A percentile compares a stretch with the other conserved stretches of the same genome.
phyloP scores from a whole-genome alignment of 1,140 invertebrate genomes.

The Macrosteles quadrilineatus region DNA sequence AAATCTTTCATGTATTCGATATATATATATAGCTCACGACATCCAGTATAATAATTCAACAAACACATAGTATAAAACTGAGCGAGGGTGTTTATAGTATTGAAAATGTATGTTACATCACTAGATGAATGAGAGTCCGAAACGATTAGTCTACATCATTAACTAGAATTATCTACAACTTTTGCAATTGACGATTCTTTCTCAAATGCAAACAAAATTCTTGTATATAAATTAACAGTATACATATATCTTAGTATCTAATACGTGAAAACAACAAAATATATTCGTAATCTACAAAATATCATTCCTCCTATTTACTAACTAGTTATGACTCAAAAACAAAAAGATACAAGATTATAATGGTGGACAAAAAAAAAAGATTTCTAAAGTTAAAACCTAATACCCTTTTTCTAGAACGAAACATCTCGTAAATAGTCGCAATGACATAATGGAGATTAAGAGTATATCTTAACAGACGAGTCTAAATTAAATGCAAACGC shows the following conservation, averaged over 20 bases:
- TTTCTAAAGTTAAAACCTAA: not conserved
- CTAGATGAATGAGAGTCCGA: not conserved
- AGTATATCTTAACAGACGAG: not conserved
- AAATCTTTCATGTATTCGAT: constrained; percentile 23
- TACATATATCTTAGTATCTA: not conserved
- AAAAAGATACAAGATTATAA: not conserved
- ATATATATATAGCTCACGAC: constrained; percentile 17
- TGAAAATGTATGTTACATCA: constrained; percentile 5
- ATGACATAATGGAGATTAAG: no score
- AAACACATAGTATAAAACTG: constrained; percentile 29
- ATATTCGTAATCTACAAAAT: not conserved
- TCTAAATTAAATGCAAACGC: not conserved
- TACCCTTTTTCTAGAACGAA: not conserved
- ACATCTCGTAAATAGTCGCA: not conserved
- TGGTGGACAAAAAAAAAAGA: not conserved
- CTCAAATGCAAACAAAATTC: constrained; percentile 3
- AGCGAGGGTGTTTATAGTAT: constrained; percentile 22
- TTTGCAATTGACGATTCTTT: constrained; percentile 14
- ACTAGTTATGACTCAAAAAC: not conserved
- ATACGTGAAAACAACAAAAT: not conserved
- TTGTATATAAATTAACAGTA: not conserved
- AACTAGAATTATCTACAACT: constrained; percentile 11
- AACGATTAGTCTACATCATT: not conserved
- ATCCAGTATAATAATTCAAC: constrained; percentile 22
- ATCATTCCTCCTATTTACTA: not conserved